Conservation (phyloP, 2,113 vertebrate genomes). For the Datnioides undecimradiatus region DNA sequence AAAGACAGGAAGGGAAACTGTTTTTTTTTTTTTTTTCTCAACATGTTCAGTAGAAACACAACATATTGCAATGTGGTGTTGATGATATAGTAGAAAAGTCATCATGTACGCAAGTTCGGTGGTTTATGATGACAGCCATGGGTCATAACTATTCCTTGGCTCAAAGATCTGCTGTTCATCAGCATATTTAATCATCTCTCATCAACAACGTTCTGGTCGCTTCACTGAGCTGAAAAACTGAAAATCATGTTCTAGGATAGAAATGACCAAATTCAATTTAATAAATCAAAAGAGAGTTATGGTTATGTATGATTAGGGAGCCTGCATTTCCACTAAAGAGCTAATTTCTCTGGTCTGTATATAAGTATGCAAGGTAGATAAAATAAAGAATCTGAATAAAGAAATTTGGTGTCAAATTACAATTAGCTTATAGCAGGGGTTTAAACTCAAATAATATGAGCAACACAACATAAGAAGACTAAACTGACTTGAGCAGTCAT, state of each 20-base stretch:
- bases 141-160: conserved; percentile 11
- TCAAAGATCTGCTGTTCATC: conserved; percentile 18
- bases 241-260: conserved; percentile 13
- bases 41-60: neutral
- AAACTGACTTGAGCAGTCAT: neutral
- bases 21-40: conserved; percentile 5
- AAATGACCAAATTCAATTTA: conserved; percentile 24
- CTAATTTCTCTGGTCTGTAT: neutral
- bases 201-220: conserved; percentile 20
- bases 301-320: conserved; percentile 2
- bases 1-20: conserved; percentile 8
- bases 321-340: neutral
- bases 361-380: neutral
- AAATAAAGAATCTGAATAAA: neutral
- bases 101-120: neutral
- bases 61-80: neutral
- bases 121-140: conserved; percentile 21
- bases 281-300: conserved; percentile 21
- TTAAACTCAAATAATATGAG: too few relatives aligned
- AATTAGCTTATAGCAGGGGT: too few relatives aligned
- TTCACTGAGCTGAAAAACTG: conserved; percentile 47
- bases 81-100: neutral
- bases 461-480: too few relatives aligned
- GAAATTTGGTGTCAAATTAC: neutral
- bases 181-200: conserved; percentile 38